A percentile compares a stretch with the other conserved stretches of the same genome.
phyloP scores from a whole-genome alignment of 1,140 invertebrate genomes.

The Drosophila micromelanica region DNA sequence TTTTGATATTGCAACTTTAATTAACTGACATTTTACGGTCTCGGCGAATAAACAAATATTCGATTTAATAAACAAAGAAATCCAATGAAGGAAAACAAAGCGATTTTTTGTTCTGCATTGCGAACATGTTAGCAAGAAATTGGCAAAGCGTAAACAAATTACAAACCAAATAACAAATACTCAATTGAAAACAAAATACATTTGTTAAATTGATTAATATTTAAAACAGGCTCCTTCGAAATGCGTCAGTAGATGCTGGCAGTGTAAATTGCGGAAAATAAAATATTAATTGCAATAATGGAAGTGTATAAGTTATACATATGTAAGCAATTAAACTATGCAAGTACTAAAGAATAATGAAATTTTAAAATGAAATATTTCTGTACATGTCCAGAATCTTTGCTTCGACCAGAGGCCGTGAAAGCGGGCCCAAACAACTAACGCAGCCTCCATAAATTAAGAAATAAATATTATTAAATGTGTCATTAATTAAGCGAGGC shows the following conservation, averaged over 20 bases:
- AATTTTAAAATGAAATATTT: not conserved
- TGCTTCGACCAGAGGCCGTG: constrained; percentile 47
- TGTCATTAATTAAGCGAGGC: constrained; percentile 65
- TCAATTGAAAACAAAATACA: constrained; percentile 37
- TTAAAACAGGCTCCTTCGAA: constrained; percentile 32
- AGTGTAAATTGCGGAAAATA: not conserved
- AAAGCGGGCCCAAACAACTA: constrained; percentile 56
- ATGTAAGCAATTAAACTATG: constrained; percentile 20
- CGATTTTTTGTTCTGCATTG: constrained; percentile 21
- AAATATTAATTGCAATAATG: not conserved
- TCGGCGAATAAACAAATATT: constrained; percentile 48
- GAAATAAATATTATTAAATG: constrained; percentile 75
- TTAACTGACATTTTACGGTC: constrained; percentile 53
- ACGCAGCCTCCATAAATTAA: constrained; percentile 57
- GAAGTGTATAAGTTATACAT: not conserved
- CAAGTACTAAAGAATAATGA: constrained; percentile 9
- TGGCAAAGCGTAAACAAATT: constrained; percentile 38
- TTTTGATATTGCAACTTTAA: constrained; percentile 52
- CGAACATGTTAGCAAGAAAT: constrained; percentile 34
- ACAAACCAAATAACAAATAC: constrained; percentile 17
- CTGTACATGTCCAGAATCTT: not conserved
- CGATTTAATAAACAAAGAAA: constrained; percentile 56
- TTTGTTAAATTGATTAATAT: constrained; percentile 51
- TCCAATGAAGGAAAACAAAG: constrained; percentile 24
- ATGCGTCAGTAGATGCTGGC: not conserved